phyloP scores from a whole-genome alignment of 2,113 vertebrate genomes.

The Montifringilla adamsi region DNA sequence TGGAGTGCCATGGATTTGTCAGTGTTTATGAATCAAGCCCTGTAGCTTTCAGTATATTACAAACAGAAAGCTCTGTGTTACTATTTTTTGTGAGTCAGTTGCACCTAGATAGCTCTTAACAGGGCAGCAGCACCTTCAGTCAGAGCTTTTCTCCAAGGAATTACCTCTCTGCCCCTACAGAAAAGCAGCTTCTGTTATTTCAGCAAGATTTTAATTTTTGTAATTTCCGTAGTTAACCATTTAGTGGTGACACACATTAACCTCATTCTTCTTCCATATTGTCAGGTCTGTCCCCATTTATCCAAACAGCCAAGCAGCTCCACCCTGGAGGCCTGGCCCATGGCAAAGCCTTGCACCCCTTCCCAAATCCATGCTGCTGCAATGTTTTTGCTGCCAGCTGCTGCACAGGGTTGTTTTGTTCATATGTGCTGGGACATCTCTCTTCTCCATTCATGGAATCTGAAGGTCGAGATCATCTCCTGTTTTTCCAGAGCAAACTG shows the following conservation, averaged over 20 bases:
- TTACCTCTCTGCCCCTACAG: background rate
- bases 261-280: background rate
- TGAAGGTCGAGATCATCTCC: background rate
- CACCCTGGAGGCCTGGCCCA: background rate
- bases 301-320: background rate
- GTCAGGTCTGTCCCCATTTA: background rate
- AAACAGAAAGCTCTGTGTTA: background rate
- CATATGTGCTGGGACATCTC: background rate
- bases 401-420: background rate
- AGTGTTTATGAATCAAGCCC: slow-evolving; percentile 11
- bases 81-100: background rate
- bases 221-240: background rate
- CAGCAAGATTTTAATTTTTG: background rate
- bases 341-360: background rate
- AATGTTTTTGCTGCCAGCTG: background rate
- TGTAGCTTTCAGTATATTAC: background rate
- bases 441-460: background rate
- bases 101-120: background rate
- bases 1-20: background rate
- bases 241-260: background rate
- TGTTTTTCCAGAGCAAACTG: background rate
- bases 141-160: background rate
- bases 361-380: background rate
- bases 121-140: background rate
- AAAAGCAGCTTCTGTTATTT: background rate